These are phyloP conservation scores for Anastrepha ludens DNA, from an alignment of 1,140 invertebrate species.

Conservation along the genomic window DNA sequence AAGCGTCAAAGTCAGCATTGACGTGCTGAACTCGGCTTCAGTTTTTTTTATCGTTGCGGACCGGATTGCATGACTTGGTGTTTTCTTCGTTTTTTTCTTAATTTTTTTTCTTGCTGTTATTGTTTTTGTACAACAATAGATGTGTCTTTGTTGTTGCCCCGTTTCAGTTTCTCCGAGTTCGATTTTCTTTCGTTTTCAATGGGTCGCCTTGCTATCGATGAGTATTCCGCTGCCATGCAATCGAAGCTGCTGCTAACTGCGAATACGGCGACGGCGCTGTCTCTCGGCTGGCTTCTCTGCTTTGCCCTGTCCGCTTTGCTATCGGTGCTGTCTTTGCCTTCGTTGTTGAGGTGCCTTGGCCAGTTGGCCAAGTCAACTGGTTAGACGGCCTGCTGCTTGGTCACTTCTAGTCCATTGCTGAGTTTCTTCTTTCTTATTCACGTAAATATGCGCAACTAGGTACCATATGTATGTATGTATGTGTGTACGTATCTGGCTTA, in stretches of 20 bases:
- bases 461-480: not conserved
- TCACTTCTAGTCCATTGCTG: not conserved
- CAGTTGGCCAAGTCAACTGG: constrained; percentile 40
- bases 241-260: not conserved
- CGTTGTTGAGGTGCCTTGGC: constrained; percentile 27
- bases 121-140: not conserved
- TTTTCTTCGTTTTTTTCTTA: not conserved
- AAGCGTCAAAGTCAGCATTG: not conserved
- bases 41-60: not conserved
- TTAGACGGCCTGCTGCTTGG: constrained; percentile 34
- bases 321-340: not conserved
- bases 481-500: not conserved
- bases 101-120: not conserved
- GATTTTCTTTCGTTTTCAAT: constrained; percentile 48
- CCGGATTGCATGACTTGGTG: constrained; percentile 14
- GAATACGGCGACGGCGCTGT: too few species aligned
- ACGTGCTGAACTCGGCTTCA: not conserved
- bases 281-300: not conserved
- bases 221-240: constrained; percentile 15
- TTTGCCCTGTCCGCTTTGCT: constrained; percentile 21
- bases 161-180: constrained; percentile 29
- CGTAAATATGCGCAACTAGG: not conserved
- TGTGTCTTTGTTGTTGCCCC: not conserved
- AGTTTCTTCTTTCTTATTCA: constrained; percentile 36
- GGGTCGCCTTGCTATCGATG: constrained; percentile 1